A percentile compares a stretch with the other conserved stretches of the same genome.
phyloP scores from a whole-genome alignment of 1,140 invertebrate species.

The Ostrea denselamellosa region DNA sequence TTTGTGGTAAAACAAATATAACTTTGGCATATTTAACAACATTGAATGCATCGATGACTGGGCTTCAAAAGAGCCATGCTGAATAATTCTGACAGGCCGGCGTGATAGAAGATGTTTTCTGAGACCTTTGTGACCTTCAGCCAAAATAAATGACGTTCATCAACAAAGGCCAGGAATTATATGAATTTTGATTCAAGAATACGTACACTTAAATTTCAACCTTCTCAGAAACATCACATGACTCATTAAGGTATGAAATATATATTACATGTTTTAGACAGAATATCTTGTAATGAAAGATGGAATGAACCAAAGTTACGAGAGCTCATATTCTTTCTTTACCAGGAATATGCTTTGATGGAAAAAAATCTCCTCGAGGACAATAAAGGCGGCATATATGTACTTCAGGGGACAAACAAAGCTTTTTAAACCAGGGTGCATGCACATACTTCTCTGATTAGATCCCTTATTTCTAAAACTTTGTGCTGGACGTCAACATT shows the following conservation, averaged over 20 bases:
- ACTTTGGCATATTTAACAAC: slow-evolving; percentile 39
- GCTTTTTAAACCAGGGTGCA: background rate
- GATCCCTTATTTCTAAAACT: background rate
- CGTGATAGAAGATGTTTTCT: slow-evolving; percentile 36
- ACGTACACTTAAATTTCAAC: slow-evolving; percentile 31
- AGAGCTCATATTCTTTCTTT: background rate
- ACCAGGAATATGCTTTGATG: background rate
- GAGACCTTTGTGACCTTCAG: slow-evolving; percentile 17
- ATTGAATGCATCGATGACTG: slow-evolving; percentile 35
- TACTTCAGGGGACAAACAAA: background rate
- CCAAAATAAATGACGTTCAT: slow-evolving; percentile 38
- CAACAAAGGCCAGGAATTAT: slow-evolving; percentile 39
- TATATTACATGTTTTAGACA: background rate
- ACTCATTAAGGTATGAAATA: slow-evolving; percentile 18
- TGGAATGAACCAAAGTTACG: background rate
- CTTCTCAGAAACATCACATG: background rate
- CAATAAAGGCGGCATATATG: background rate
- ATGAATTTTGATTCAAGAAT: slow-evolving; percentile 37
- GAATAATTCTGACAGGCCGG: slow-evolving; percentile 18
- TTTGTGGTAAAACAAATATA: slow-evolving; percentile 39
- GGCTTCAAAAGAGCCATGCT: slow-evolving; percentile 30
- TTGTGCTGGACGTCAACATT: slow-evolving; percentile 26
- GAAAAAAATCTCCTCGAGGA: background rate
- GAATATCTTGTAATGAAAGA: too few relatives aligned
- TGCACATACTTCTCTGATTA: background rate